Evolutionary conservation across 1,140 invertebrate genomes (phyloP).

Genomic region (Acromyrmex heyeri): DNA sequence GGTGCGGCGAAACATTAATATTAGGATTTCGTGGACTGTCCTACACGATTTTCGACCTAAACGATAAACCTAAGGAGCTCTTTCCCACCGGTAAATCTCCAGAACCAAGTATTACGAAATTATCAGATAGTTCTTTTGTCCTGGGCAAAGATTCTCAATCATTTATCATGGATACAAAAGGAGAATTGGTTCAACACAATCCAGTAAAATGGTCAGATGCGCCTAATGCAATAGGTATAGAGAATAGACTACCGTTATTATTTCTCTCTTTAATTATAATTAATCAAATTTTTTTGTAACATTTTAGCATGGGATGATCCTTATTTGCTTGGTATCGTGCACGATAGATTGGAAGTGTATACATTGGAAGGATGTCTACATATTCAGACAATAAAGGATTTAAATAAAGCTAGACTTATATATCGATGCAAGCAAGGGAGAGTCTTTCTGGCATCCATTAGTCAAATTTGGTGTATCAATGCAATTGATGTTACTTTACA

Average conservation of each 20-base stretch:
- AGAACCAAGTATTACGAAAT: conserved; percentile 93
- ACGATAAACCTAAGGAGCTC: conserved; percentile 91
- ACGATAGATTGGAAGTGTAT: conserved; percentile 93
- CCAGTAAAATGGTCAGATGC: conserved; percentile 94
- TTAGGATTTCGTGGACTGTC: conserved; percentile 85
- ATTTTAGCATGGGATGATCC: conserved; percentile 95
- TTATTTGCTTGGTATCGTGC: conserved; percentile 94
- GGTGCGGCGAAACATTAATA: conserved; percentile 84
- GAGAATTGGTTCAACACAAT: conserved; percentile 90
- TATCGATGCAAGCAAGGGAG: conserved; percentile 91
- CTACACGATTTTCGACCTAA: conserved; percentile 83
- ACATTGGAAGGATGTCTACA: conserved; percentile 91
- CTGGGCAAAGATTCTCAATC: conserved; percentile 94
- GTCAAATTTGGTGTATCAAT: conserved; percentile 95
- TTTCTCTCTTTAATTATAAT: neutral
- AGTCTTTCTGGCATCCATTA: conserved; percentile 94
- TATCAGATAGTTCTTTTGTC: conserved; percentile 92
- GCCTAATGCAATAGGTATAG: conserved; percentile 90
- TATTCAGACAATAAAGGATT: conserved; percentile 85
- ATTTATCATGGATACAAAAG: conserved; percentile 92
- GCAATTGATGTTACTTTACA: conserved; percentile 93
- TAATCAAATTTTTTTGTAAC: conserved; percentile 25
- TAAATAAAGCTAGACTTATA: conserved; percentile 91
- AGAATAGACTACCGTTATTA: conserved; percentile 72
- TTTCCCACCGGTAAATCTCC: conserved; percentile 94